Base-by-base conservation (phyloP, 2,797 vertebrate genomes). In the Urocyon cinereoargenteus region DNA sequence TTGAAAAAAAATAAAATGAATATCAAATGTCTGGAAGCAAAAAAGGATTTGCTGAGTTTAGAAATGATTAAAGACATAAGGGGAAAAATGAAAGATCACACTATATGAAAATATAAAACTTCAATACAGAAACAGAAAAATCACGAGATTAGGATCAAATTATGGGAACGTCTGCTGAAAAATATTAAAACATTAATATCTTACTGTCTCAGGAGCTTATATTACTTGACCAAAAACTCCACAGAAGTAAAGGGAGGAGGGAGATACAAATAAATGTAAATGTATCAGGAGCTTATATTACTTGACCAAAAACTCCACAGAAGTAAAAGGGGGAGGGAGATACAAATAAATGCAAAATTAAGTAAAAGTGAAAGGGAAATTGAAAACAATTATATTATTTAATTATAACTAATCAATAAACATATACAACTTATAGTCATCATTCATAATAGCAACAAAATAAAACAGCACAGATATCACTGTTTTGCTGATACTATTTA, bases 21-120 rank as follows among this genome's bases (percentile, higher is more conserved):
- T 81, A 84, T 82, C 66, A n/a, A 84, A 53, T 75, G 2, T 91
- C 61, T 86, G 72, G 40, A 84, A 14, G 11, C 36, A 70, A 96
- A 70, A 94, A 88, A 86, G 4, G 5, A 53, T 70, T 96, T 70
- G 55, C 59, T 93, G 81, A 90, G 28, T 28, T 94, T 72, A 59
- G 40, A 86, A 91, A 81, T n/a, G 26, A 79, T 64, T 45, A 91
- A 86, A 75, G 15, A 49, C 4, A 9, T 62, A 61, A 90, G 49
- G 40, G 18, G 86, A 22, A 66, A 90, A 84, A 70, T 61, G 22
- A 92, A 81, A 78, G 21, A 73, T 78, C 57, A 91, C 24, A 45
- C 19, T 68, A n/a, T 34, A 40, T 49, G 24, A 18, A 55, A 90
- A 86, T 21, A 61, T 77, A 82, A 87, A 84, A 85, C 14, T 36